Evolutionary conservation across 2,113 vertebrate species (phyloP).

Genomic region (Microcebus jonahi): DNA sequence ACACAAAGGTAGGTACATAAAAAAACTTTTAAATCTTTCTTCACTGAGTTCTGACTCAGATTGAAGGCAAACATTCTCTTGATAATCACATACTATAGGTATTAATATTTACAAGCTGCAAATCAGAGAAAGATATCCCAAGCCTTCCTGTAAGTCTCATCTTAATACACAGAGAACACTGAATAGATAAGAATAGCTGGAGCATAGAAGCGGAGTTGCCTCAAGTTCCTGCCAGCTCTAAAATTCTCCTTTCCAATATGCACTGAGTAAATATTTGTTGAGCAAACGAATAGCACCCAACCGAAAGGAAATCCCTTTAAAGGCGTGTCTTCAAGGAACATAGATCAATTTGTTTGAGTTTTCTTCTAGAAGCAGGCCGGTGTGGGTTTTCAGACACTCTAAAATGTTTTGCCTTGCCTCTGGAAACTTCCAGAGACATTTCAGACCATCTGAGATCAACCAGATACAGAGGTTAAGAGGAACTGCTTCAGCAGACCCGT

Average conservation of each 20-base stretch:
- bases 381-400: not conserved
- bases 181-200: not conserved
- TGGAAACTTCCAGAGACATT: constrained; percentile 10
- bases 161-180: not conserved
- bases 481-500: not conserved
- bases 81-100: not conserved
- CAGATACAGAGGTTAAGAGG: not conserved
- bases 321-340: not conserved
- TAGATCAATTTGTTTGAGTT: not conserved
- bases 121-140: not conserved
- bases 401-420: not conserved
- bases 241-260: not conserved
- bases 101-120: not conserved
- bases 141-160: not conserved
- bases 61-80: not conserved
- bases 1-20: not conserved
- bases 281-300: not conserved
- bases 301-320: constrained; percentile 27
- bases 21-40: not conserved
- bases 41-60: not conserved
- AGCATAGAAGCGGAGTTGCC: not conserved
- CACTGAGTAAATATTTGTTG: not conserved
- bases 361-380: not conserved
- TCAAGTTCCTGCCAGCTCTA: not conserved
- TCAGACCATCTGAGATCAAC: not conserved